Base-by-base conservation (phyloP, 2,888 invertebrate genomes). In the Poecilus cupreus region DNA sequence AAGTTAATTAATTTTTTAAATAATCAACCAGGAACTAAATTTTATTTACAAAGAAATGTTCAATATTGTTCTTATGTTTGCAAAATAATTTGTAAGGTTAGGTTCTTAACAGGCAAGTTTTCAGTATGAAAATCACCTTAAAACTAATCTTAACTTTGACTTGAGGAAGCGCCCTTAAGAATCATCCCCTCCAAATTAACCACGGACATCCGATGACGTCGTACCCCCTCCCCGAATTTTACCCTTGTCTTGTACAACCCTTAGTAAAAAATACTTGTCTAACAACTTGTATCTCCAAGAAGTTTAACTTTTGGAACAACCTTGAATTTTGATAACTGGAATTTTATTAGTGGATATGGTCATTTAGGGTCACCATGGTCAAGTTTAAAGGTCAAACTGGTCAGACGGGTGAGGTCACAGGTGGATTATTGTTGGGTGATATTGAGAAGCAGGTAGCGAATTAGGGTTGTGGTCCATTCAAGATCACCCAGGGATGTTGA, bases 381-480 rank as follows among this genome's bases (percentile, higher is more conserved):
- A 80, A 24, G 39, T 70, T 24, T 39, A 24, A 18, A n/a, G 80
- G 72, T 49, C 78, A 46, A 16, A 80, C 37, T 80, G 80, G 80
- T 80, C 80, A 80, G 57, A 80, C 80, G 60, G 80, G 37, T 5
- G 77, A 24, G 20, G 16, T 26, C 8, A 80, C 80, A 80, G 80
- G 80, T 80, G 54, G 32, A 43, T 43, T n/a, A 13, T 39, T 68
- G n/a, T 37, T 10, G 43, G 54, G 60, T 37, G 49, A 37, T 70
- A 32, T 13, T 26, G 26, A 32, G 32, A 22, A 64, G 68, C 64
- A 64, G 49, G 64, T 78, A 64, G 64, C 39, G 16, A 54, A 54
- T 57, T 16, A 78, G 79, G 79, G 46, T 54, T 18, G 39, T 70
- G 64, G 51, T 26, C 49, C 70, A 79, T 70, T 51, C 22, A 18